A percentile compares a stretch with the other conserved stretches of the same genome.
Evolutionary conservation across 2,888 invertebrate genomes (phyloP).

Genomic region (Spilosoma lubricipeda): DNA sequence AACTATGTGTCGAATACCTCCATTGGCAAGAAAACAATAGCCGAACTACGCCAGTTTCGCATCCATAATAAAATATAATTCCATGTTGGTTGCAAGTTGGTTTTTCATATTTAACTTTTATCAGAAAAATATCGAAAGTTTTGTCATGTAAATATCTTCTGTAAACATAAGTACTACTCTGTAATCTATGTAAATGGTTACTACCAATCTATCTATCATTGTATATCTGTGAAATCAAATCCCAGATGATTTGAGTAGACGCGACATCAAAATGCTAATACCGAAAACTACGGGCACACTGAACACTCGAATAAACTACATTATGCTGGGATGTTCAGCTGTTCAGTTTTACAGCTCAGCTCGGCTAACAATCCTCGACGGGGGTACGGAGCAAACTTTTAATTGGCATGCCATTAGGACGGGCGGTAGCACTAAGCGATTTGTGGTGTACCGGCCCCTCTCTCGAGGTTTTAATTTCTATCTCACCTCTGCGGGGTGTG

Average conservation of each 20-base stretch:
- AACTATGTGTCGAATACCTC: no score
- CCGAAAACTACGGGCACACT: constrained; percentile 66
- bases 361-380: constrained; percentile 77
- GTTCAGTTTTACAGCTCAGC: constrained; percentile 82
- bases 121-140: background rate
- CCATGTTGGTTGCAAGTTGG: no score
- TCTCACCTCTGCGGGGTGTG: constrained; percentile 73
- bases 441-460: constrained; percentile 85
- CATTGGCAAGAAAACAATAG: no score
- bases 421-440: constrained; percentile 85
- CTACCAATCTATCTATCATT: constrained; percentile 31
- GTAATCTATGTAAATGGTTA: no score
- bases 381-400: constrained; percentile 82
- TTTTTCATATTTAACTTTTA: no score
- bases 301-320: constrained; percentile 78
- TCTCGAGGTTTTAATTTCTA: constrained; percentile 81
- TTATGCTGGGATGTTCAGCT: constrained; percentile 76
- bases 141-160: background rate
- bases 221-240: constrained; percentile 45
- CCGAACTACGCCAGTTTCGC: no score
- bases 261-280: constrained; percentile 82
- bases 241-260: constrained; percentile 57
- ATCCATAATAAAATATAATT: no score
- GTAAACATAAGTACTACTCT: no score
- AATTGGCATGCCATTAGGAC: constrained; percentile 86